Percentiles rank a stretch among this genome's conserved stretches.
These are phyloP conservation scores for Acronicta aceris DNA, from an alignment of 2,888 invertebrate species.

Conservation along the genomic window DNA sequence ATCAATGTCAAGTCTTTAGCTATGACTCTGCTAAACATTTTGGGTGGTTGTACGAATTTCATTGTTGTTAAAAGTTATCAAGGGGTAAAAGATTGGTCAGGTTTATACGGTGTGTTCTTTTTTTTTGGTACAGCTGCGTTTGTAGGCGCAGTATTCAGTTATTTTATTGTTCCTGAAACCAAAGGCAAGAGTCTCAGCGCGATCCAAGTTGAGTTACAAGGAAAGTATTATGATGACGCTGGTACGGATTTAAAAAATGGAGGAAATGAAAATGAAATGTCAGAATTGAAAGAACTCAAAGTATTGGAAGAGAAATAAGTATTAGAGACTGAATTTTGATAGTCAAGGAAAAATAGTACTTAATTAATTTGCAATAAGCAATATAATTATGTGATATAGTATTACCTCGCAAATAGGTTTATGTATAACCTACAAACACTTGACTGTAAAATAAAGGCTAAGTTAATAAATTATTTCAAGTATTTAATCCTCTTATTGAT, in stretches of 20 bases:
- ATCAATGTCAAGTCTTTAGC: constrained; percentile 88
- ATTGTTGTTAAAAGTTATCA: constrained; percentile 84
- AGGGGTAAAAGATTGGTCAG: constrained; percentile 77
- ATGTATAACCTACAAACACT: neutral
- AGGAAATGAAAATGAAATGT: neutral
- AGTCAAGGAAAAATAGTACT: neutral
- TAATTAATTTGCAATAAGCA: no score
- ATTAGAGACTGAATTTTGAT: neutral
- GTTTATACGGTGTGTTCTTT: constrained; percentile 82
- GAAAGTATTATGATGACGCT: constrained; percentile 57
- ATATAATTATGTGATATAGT: neutral
- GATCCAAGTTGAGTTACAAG: constrained; percentile 86
- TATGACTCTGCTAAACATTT: constrained; percentile 82
- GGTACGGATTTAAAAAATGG: constrained; percentile 35
- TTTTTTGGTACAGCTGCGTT: constrained; percentile 64
- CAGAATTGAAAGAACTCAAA: constrained; percentile 1
- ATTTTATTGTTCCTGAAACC: constrained; percentile 86
- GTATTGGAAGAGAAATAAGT: neutral
- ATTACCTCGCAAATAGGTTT: neutral
- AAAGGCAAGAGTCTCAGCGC: constrained; percentile 88
- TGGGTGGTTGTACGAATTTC: constrained; percentile 79
- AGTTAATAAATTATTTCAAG: neutral
- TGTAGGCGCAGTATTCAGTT: constrained; percentile 79
- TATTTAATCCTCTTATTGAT: neutral
- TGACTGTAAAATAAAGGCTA: neutral